Evolutionary conservation across 2,113 vertebrate species (phyloP), one percentile per base, ranked within the genome.

Genomic region (Dinomys branickii): DNA sequence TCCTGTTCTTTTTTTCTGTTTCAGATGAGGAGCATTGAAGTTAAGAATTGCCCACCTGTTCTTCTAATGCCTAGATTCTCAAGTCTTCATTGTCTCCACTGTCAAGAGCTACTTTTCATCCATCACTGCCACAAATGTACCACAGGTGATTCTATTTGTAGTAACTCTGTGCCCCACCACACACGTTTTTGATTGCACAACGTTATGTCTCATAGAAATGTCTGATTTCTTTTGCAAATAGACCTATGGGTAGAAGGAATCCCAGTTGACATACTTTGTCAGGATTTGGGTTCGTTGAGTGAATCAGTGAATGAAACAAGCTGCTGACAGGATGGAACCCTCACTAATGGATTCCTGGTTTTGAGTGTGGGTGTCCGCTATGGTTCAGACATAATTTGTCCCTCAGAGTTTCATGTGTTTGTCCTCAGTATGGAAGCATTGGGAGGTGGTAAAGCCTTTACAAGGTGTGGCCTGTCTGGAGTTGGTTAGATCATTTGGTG

Each of bases 161-260:
- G 61, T 85, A 95, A 80, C 30, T 83, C 28, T 88, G 10, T 47
- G 33, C 26, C 81, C 50, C 56, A 69, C 30, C 41, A 92, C 17
- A 63, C 16, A 81, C 35, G 77, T 88, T 33, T 82, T 20, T 61
- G 58, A 85, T 81, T 56, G 92, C 65, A 61, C 52, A 94, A 81
- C 58, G 69, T 87, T 90, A n/a, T 90, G 17, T 93, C 63, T 88
- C 47, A 61, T 91, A 81, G 30, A 92, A 73, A 16, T 61, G n/a
- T 65, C 52, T 82, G 50, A 75, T 38, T 88, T 84, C 83, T 92
- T 94, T 80, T 80, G 8, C 33, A 20, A n/a, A 9, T 33, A 84
- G 26, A 58, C 83, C 33, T 22, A 52, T 3, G 54, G 35, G 11
- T 13, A 41, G 52, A 35, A 14, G 50, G 67, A 58, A 14, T 20